These are phyloP conservation scores for Kryptopterus vitreolus DNA, from an alignment of 2,797 vertebrate genomes.

Conservation along the genomic window DNA sequence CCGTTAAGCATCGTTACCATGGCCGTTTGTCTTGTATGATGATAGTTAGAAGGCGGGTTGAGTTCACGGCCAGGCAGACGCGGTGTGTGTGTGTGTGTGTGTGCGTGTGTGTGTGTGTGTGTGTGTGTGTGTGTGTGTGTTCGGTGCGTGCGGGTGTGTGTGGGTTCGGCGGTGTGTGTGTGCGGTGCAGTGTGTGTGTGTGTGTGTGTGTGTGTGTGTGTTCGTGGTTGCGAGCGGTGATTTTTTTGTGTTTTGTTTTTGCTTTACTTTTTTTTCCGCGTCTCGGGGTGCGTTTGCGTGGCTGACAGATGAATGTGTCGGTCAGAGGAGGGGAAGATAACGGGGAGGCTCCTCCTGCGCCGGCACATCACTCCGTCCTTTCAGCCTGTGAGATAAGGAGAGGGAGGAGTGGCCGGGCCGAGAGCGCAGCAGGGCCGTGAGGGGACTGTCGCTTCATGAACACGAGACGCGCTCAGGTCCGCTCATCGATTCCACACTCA, in stretches of 20 bases:
- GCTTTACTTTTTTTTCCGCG: too few relatives aligned
- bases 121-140: background rate
- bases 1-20: conserved; percentile 23
- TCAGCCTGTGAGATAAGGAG: conserved; percentile 81
- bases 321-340: conserved; percentile 41
- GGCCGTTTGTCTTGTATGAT: conserved; percentile 14
- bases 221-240: too few relatives aligned
- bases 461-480: conserved; percentile 68
- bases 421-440: conserved; percentile 70
- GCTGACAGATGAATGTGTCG: conserved; percentile 31
- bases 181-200: background rate
- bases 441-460: conserved; percentile 77
- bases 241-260: background rate
- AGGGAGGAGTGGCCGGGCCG: conserved; percentile 80
- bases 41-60: conserved; percentile 1
- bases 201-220: background rate
- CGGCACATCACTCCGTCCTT: conserved; percentile 62
- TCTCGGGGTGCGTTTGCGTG: background rate
- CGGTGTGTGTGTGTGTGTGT: background rate
- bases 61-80: background rate
- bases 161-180: background rate
- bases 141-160: background rate
- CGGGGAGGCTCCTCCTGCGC: conserved; percentile 37
- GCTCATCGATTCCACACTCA: conserved; percentile 53
- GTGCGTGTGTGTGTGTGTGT: too few relatives aligned